Evolutionary conservation across 1,140 invertebrate species (phyloP).

Genomic region (Charaxes varanes): DNA sequence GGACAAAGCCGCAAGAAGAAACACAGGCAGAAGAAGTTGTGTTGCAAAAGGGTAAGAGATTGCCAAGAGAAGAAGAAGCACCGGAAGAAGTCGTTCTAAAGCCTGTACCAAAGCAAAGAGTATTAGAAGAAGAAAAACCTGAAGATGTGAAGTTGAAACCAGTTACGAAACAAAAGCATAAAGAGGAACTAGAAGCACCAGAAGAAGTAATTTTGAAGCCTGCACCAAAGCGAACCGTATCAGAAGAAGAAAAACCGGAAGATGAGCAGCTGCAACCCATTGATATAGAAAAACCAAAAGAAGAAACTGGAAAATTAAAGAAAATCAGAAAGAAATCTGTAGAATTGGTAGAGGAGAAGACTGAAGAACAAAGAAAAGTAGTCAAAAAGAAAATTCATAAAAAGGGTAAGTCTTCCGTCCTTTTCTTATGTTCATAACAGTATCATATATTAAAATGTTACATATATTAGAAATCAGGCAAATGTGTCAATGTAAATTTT

Average conservation of each 20-base stretch:
- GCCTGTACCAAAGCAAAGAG: slow-evolving; percentile 10
- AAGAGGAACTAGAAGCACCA: slow-evolving; percentile 8
- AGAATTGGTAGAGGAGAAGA: slow-evolving; percentile 6
- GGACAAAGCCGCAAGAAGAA: slow-evolving; percentile 2
- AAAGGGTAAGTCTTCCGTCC: too few relatives aligned
- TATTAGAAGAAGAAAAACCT: slow-evolving; percentile 39
- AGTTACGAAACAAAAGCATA: slow-evolving; percentile 11
- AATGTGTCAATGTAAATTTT: too few relatives aligned
- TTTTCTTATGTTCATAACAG: not conserved
- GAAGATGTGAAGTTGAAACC: slow-evolving; percentile 33
- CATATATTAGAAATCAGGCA: not conserved
- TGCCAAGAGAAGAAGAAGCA: slow-evolving; percentile 53
- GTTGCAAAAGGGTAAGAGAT: slow-evolving; percentile 31
- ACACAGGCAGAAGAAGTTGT: slow-evolving; percentile 4
- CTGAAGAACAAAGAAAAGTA: slow-evolving; percentile 20
- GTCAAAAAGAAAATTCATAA: too few relatives aligned
- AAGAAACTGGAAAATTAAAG: slow-evolving; percentile 33
- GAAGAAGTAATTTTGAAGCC: slow-evolving; percentile 19
- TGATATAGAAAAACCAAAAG: slow-evolving; percentile 32
- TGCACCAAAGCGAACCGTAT: slow-evolving; percentile 9
- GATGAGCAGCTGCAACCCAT: slow-evolving; percentile 17
- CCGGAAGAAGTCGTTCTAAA: slow-evolving; percentile 43
- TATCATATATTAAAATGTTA: not conserved
- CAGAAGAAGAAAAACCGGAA: slow-evolving; percentile 18
- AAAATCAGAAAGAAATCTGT: not conserved